These are phyloP conservation scores for Metridium senile DNA, from an alignment of 92 coral and sea anemone genomes.

Conservation along the genomic window DNA sequence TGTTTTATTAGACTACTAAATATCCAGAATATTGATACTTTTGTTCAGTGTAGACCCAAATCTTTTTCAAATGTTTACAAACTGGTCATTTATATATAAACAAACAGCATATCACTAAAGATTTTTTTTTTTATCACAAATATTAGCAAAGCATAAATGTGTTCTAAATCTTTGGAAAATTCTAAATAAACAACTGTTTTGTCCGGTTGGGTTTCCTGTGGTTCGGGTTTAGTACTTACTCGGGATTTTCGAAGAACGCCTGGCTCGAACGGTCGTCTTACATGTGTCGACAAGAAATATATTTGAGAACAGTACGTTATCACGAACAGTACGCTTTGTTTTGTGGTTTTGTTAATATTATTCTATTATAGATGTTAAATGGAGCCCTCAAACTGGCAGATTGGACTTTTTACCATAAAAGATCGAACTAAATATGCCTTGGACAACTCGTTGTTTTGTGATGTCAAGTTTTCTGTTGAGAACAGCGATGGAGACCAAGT, in stretches of 20 bases:
- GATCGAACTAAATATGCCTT: constrained; percentile 58
- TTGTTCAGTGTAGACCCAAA: too few species aligned
- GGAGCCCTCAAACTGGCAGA: constrained; percentile 51
- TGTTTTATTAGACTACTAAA: too few species aligned
- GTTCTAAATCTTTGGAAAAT: too few species aligned
- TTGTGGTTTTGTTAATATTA: neutral
- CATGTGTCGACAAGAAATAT: too few species aligned
- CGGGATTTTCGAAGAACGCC: neutral
- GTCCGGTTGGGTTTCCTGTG: neutral
- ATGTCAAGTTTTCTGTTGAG: constrained; percentile 26
- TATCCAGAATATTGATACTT: too few species aligned
- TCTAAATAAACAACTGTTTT: too few species aligned
- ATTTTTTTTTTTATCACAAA: too few species aligned
- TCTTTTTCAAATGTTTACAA: too few species aligned
- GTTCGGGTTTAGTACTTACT: neutral
- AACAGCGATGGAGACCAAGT: constrained; percentile 37
- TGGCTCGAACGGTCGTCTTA: too few species aligned
- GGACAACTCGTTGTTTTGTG: constrained; percentile 47
- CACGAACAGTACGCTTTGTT: neutral
- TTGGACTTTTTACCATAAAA: constrained; percentile 42
- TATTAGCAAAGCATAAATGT: too few species aligned
- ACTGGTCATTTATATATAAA: too few species aligned
- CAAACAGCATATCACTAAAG: too few species aligned
- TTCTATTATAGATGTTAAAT: neutral
- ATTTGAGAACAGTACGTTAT: neutral